Conservation (phyloP, 1,140 invertebrate genomes). For the Pseudomyrmex gracilis region DNA sequence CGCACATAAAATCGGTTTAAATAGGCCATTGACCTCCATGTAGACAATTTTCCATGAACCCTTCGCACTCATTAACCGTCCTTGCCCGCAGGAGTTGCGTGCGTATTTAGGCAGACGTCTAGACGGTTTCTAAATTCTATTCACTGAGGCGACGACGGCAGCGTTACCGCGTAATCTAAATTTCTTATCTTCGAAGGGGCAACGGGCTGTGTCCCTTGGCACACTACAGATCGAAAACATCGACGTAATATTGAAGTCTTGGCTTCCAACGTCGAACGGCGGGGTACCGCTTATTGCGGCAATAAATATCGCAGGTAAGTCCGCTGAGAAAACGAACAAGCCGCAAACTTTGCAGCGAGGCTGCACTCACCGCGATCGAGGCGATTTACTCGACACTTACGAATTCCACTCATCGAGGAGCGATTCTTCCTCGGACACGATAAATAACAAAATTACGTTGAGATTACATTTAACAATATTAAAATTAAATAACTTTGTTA, state of each 20-base stretch:
- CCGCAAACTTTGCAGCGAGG: conserved; percentile 15
- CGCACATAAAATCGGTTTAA: not conserved
- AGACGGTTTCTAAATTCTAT: conserved; percentile 72
- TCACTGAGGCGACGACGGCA: conserved; percentile 41
- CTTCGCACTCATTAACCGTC: not conserved
- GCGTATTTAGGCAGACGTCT: conserved; percentile 75
- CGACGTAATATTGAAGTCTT: conserved; percentile 25
- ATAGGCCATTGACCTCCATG: not conserved
- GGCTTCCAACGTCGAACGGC: not conserved
- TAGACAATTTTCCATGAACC: conserved; percentile 2
- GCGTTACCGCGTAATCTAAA: conserved; percentile 49
- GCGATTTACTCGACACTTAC: conserved; percentile 32
- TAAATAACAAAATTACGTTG: not conserved
- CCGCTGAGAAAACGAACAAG: not conserved
- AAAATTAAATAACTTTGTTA: not conserved
- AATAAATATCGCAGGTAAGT: conserved; percentile 41
- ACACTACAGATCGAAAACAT: conserved; percentile 18
- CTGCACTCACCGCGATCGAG: conserved; percentile 18
- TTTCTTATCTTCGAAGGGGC: conserved; percentile 62
- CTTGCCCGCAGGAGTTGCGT: conserved; percentile 55
- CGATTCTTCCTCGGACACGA: not conserved
- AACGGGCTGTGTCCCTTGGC: not conserved
- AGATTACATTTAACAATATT: not conserved
- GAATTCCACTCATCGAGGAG: not conserved
- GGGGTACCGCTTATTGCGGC: conserved; percentile 27